Evolutionary conservation across 2,888 invertebrate species (phyloP).

Genomic region (Megaustenia siamemsis): DNA sequence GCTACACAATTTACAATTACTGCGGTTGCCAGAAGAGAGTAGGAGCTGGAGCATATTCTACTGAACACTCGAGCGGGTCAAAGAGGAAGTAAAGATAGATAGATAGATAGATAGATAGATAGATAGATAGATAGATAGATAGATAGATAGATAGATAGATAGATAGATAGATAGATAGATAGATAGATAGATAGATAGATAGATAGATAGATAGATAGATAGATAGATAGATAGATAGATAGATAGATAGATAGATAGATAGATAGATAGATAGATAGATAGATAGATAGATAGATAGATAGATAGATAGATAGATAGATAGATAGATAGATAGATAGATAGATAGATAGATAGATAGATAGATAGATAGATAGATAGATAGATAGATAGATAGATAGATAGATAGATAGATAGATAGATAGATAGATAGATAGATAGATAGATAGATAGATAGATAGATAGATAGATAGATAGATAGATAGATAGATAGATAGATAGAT

Average conservation of each 20-base stretch:
- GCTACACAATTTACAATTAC: too few relatives aligned
- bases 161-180: background rate
- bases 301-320: background rate
- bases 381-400: too few relatives aligned
- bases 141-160: background rate
- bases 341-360: background rate
- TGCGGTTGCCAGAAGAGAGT: too few relatives aligned
- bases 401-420: too few relatives aligned
- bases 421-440: too few relatives aligned
- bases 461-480: too few relatives aligned
- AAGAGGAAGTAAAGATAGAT: slow-evolving; percentile 9
- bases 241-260: background rate
- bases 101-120: background rate
- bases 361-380: background rate
- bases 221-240: background rate
- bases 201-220: background rate
- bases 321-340: background rate
- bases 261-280: background rate
- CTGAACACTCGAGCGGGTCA: too few relatives aligned
- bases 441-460: too few relatives aligned
- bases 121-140: background rate
- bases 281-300: background rate
- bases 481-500: too few relatives aligned
- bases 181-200: background rate
- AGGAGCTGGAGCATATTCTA: too few relatives aligned